These are phyloP conservation scores for Sphaerophoria rueppellii DNA, from an alignment of 2,888 invertebrate genomes.

Conservation along the genomic window DNA sequence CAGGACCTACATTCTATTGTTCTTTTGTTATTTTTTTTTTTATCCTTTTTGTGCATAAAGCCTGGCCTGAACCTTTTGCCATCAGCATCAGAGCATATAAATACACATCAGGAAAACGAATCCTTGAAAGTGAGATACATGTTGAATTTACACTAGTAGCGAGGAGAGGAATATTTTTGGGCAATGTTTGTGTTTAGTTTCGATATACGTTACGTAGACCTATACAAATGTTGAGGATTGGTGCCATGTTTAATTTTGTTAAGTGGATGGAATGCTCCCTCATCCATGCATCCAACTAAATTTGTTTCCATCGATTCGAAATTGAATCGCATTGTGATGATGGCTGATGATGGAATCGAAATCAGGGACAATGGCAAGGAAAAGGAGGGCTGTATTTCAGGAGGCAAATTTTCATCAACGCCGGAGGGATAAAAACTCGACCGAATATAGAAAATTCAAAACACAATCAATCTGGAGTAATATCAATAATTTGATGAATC, in stretches of 20 bases:
- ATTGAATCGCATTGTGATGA: conserved; percentile 50
- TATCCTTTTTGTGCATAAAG: not conserved
- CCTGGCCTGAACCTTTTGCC: not conserved
- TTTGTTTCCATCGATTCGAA: conserved; percentile 61
- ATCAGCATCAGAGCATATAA: not conserved
- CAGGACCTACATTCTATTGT: conserved; percentile 10
- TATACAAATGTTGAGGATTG: conserved; percentile 5
- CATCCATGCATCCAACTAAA: conserved; percentile 42
- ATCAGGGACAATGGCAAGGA: not conserved
- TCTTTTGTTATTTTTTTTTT: conserved; percentile 17
- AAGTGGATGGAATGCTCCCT: conserved; percentile 36
- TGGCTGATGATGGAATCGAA: not conserved
- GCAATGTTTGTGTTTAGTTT: conserved; percentile 48
- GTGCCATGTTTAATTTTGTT: conserved; percentile 45
- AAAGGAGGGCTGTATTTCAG: not conserved
- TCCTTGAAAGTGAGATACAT: not conserved
- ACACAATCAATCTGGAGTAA: conserved; percentile 59
- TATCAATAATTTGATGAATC: conserved; percentile 52
- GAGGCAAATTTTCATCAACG: too few species aligned
- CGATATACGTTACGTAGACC: not conserved
- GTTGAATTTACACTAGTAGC: conserved; percentile 22
- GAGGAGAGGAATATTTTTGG: conserved; percentile 34
- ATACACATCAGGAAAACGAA: not conserved
- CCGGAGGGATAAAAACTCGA: not conserved
- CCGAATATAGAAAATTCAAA: conserved; percentile 3